Evolutionary conservation across 2,797 vertebrate genomes (phyloP), one percentile per base, ranked within the genome.

Genomic region (Leptodactylus fallax): DNA sequence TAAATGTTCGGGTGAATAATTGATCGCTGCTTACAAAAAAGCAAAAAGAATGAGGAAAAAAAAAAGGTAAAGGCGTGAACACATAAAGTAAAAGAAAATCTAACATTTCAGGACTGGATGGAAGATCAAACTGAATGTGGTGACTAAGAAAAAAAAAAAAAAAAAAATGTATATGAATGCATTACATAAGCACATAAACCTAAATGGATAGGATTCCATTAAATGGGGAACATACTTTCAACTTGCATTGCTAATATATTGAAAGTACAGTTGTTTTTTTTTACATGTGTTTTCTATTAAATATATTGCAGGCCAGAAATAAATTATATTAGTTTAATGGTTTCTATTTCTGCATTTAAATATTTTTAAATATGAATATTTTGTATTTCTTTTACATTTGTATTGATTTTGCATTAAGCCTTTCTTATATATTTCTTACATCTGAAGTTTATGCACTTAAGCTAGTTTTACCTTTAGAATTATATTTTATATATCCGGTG

Each of bases 1-100:
- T 94, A 93, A 94, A 94, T 93, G 93, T 88, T 91, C 90, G 89
- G 79, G 89, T 86, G 93, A 91, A 91, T 92, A 94, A 94, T 90
- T 93, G 94, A 93, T 93, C 78, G 1, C 80, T 51, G 67, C 77
- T 65, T 86, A 81, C 49, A 11, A 0, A 58, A 61, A 49, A 53
- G 63, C 63, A 79, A 58, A 72, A 51, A 51, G n/a, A 27, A 69
- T 1, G 16, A 53, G n/a, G 11, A n/a, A 51, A 8, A 51, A 87
- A 21, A 5, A 3, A 25, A 87, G 45, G 63, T 67, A 3, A 67
- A 63, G 6, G 63, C 47, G 21, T 23, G 53, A n/a, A 74, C 9
- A 82, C 12, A 2, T 13, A 63, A 78, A 58, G n/a, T 82, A 45
- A 83, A 72, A n/a, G 58, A 1, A 55, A 72, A 58, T 60, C 60